These are phyloP conservation scores for Acrocyrtus sp. DNA, from an alignment of 2,888 invertebrate species.

Conservation along the genomic window DNA sequence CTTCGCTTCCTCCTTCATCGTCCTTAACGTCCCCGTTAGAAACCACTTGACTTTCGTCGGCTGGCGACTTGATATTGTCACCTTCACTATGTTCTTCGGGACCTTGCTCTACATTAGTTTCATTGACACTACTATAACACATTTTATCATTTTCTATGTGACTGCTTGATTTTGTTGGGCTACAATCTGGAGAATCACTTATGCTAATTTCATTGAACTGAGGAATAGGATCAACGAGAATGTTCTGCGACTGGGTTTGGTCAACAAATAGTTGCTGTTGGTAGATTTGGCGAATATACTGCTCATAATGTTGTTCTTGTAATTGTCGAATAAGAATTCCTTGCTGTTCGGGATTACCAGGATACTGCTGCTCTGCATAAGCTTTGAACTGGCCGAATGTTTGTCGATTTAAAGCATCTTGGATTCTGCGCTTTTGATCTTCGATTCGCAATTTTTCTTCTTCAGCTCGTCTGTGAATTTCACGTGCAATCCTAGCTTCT, in stretches of 20 bases:
- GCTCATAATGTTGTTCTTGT: conserved; percentile 98
- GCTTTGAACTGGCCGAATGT: conserved; percentile 89
- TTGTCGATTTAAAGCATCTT: conserved; percentile 95
- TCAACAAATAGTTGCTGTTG: conserved; percentile 68
- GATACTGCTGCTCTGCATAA: conserved; percentile 92
- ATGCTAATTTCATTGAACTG: conserved; percentile 44
- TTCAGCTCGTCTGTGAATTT: conserved; percentile 73
- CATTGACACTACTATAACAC: conserved; percentile 27
- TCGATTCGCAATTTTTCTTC: conserved; percentile 74
- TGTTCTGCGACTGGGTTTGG: conserved; percentile 41
- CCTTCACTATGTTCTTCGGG: not conserved
- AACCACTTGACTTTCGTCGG: conserved; percentile 33
- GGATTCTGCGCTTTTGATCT: conserved; percentile 72
- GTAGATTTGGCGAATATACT: conserved; percentile 95
- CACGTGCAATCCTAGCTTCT: conserved; percentile 73
- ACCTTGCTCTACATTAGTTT: not conserved
- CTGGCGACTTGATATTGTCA: conserved; percentile 5
- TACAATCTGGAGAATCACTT: conserved; percentile 37
- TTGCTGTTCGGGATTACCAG: conserved; percentile 77
- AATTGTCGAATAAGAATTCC: conserved; percentile 91
- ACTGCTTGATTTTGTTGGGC: conserved; percentile 29
- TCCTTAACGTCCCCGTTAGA: conserved; percentile 19
- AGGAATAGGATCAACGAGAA: conserved; percentile 33
- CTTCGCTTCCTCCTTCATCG: conserved; percentile 63
- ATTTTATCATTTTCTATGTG: conserved; percentile 40